Evolutionary conservation across 2,888 invertebrate species (phyloP).

Genomic region (Anaspis maculata): DNA sequence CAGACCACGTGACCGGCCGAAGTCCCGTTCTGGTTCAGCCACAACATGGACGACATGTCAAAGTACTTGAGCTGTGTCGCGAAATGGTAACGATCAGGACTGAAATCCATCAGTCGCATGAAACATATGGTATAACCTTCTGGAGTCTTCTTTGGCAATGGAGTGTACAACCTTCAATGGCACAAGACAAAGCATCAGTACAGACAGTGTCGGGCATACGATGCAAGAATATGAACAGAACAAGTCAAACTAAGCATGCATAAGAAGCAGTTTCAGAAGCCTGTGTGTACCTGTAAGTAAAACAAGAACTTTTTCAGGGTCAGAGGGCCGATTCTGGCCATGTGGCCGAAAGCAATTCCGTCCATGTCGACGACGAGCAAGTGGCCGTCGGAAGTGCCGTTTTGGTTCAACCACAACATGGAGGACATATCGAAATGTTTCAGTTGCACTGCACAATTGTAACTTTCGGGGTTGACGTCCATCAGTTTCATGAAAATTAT

Average conservation of each 20-base stretch:
- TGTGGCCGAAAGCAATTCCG: slow-evolving; percentile 52
- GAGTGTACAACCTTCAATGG: slow-evolving; percentile 10
- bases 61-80: slow-evolving; percentile 44
- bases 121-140: slow-evolving; percentile 29
- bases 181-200: too few relatives aligned
- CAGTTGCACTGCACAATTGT: slow-evolving; percentile 45
- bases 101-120: slow-evolving; percentile 42
- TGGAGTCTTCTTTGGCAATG: slow-evolving; percentile 19
- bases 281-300: too few relatives aligned
- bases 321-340: slow-evolving; percentile 56
- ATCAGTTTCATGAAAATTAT: slow-evolving; percentile 32
- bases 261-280: too few relatives aligned
- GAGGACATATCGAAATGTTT: slow-evolving; percentile 51
- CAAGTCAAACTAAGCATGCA: too few relatives aligned
- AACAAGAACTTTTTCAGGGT: too few relatives aligned
- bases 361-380: slow-evolving; percentile 57
- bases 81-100: slow-evolving; percentile 52
- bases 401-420: slow-evolving; percentile 49
- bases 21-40: slow-evolving; percentile 47
- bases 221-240: too few relatives aligned
- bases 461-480: slow-evolving; percentile 53
- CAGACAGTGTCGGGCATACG: too few relatives aligned
- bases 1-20: slow-evolving; percentile 52
- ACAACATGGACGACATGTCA: slow-evolving; percentile 53
- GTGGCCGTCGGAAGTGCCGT: slow-evolving; percentile 50